Evolutionary conservation across 2,888 invertebrate genomes (phyloP), one percentile per base, ranked within the genome.

Genomic region (Branchipolynoe longqiensis): DNA sequence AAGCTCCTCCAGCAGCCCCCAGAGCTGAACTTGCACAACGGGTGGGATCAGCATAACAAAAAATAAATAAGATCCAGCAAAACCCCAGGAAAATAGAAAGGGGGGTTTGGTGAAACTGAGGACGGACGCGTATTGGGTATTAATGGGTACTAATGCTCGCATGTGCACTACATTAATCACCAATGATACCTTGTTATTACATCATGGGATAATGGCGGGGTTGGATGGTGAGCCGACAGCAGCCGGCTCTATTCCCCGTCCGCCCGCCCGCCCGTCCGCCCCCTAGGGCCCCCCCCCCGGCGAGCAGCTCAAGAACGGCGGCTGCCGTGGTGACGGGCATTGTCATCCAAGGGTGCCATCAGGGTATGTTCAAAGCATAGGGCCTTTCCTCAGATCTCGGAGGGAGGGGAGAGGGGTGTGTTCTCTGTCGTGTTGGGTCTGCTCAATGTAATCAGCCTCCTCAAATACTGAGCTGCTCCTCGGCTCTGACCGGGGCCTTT

Each of bases 141-240:
- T 69, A 69, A 69, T 33, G 38, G 18, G 36, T 69, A 25, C 69
- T 69, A 69, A 69, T 69, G 69, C 69, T 14, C 4, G 58, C 58
- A 25, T 8, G 38, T 69, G 69, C 33, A 14, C 28, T 41, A 33
- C 78, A 78, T 78, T 78, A 78, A 78, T 78, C 48, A 12, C 12
- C 78, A 78, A 78, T 78, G 78, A 78, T 78, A 48, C 78, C 78
- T 54, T 78, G 78, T 78, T 78, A 78, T 78, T 31, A 48, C 78
- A 78, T 54, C 78, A 78, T 41, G 78, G 48, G 78, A 78, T 78
- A 78, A 78, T 41, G 48, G 48, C 69, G 22, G 69, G 0, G 38
- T n/a, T 14, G 69, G 38, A 69, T 69, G 69, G 33, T 31, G 38
- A 69, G 64, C 31, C 8, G 33, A 4, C 31, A 31, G 22, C 31